Evolutionary conservation across 2,888 invertebrate genomes (phyloP).

Genomic region (Drosophila nigritarsus): DNA sequence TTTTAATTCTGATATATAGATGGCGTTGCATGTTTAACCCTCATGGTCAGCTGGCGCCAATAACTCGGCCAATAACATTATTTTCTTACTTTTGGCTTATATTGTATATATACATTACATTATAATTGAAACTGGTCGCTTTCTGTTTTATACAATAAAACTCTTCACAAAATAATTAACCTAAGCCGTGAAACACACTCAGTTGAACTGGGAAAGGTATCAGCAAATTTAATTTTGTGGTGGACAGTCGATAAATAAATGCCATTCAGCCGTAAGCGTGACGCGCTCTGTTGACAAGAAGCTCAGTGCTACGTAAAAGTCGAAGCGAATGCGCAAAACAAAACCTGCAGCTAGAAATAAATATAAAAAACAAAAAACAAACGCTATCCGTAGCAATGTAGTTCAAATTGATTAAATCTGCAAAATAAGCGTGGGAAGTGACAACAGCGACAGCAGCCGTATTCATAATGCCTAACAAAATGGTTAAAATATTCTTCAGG

Average conservation of each 20-base stretch:
- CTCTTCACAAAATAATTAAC: background rate
- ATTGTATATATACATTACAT: background rate
- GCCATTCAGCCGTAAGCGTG: conserved; percentile 28
- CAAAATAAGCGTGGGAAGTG: conserved; percentile 36
- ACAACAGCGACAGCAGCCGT: conserved; percentile 30
- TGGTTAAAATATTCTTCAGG: conserved; percentile 78
- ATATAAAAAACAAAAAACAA: conserved; percentile 30
- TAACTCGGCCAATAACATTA: background rate
- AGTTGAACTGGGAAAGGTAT: background rate
- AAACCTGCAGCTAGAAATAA: conserved; percentile 38
- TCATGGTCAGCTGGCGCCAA: background rate
- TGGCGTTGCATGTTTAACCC: background rate
- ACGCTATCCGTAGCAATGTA: conserved; percentile 47
- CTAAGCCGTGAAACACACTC: background rate
- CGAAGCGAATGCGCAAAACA: conserved; percentile 38
- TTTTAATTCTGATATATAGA: background rate
- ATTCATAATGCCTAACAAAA: conserved; percentile 69
- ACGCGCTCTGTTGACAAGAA: conserved; percentile 13
- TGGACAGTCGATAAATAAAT: conserved; percentile 14
- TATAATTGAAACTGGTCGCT: background rate
- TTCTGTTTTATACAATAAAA: background rate
- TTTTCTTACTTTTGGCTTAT: background rate
- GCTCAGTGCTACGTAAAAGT: conserved; percentile 29
- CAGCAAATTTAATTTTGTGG: conserved; percentile 10
- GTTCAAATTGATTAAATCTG: conserved; percentile 35